Base-by-base conservation (phyloP, 2,888 invertebrate species). In the Stictocephala bisonia region DNA sequence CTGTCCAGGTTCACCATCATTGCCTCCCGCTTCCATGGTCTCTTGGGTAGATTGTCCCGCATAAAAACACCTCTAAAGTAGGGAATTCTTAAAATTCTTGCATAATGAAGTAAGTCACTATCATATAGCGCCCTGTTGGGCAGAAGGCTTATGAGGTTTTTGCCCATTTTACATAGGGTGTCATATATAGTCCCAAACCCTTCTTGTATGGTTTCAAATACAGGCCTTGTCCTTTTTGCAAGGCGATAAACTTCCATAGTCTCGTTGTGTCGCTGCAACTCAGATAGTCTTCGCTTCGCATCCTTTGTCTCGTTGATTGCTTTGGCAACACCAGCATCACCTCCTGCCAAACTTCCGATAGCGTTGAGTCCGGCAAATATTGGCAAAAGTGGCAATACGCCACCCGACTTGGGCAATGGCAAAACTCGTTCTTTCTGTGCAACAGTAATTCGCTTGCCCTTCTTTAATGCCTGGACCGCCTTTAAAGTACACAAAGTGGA, bases 171-270 rank as follows among this genome's bases (percentile, higher is more conserved):
- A 3, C 4, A 41, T 80, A 77, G 1, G 78, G 78, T 71, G 40
- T 35, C 27, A 74, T 29, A 20, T 53, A 74, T 22, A 76, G 20
- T 13, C 72, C 74, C 20, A 70, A 72, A 27, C 75, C 73, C 24
- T 70, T 70, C 4, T 29, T n/a, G 50, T 70, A 69, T 3, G 73
- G 75, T 68, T 58, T 73, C 27, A 76, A 24, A 18, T 56, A 40
- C n/a, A 73, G 22, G 4, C 82, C 82, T 76, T 81, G 81, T 3
- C 83, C 82, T 27, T n/a, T n/a, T n/a, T n/a, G n/a, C n/a, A 82
- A 66, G 24, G 81, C 82, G 50, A 82, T 81, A 53, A n/a, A 80
- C 77, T 79, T 84, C 83, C 82, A 83, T 83, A n/a, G 74, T 76
- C 76, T 79, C 74, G 76, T 84, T 84, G 74, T 83, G 83, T 4